Conservation (phyloP, 2,797 vertebrate species). For the Chrysocyon brachyurus region DNA sequence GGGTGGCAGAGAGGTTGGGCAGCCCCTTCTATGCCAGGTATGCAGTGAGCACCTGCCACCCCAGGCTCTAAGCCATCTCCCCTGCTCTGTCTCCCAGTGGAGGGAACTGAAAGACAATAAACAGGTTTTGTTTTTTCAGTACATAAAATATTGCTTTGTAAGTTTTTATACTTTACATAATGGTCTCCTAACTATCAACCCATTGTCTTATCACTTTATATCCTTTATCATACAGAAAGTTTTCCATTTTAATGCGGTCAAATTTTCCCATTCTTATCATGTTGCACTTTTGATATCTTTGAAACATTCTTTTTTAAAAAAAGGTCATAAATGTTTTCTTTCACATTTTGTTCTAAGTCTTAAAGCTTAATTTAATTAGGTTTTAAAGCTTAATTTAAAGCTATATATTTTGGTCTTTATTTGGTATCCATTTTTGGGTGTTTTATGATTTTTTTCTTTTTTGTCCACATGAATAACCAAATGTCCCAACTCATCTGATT, state of each 20-base stretch:
- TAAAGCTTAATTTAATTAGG: neutral
- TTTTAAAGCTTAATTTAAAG: slow-evolving; percentile 8
- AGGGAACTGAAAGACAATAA: neutral
- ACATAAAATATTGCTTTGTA: neutral
- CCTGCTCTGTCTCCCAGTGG: neutral
- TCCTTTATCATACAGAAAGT: neutral
- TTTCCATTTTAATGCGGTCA: neutral
- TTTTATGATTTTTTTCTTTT: neutral
- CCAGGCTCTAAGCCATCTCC: neutral
- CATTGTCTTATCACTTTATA: neutral
- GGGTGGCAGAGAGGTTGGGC: rapidly evolving
- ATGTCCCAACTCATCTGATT: neutral
- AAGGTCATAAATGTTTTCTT: neutral
- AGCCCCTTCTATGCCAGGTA: neutral
- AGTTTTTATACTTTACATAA: neutral
- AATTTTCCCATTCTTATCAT: neutral
- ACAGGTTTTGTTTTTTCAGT: neutral
- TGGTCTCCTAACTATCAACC: neutral
- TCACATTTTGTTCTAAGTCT: neutral
- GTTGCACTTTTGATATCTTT: neutral
- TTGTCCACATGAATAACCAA: neutral
- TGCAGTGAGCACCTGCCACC: rapidly evolving
- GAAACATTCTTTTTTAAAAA: neutral
- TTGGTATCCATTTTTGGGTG: neutral
- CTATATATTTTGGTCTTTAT: neutral